Evolutionary conservation across 2,113 vertebrate species (phyloP).

Genomic region (Leptobrachium ailaonicum): DNA sequence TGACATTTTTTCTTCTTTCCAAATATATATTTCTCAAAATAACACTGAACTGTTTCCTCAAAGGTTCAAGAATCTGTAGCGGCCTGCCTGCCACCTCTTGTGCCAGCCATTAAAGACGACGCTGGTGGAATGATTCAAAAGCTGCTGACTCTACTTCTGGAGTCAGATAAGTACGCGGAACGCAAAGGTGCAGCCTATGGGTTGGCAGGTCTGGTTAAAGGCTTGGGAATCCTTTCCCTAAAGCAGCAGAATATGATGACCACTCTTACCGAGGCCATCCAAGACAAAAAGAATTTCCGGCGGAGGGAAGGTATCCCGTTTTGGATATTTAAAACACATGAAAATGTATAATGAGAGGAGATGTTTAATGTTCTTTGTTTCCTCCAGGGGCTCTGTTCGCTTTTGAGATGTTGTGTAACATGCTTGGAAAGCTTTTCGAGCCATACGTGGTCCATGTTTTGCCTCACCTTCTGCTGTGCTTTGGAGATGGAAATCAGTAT

Average conservation of each 20-base stretch:
- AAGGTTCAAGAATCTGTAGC: constrained; percentile 97
- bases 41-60: constrained; percentile 1
- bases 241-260: constrained; percentile 99
- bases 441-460: constrained; percentile 95
- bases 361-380: neutral
- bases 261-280: constrained; percentile 91
- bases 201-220: constrained; percentile 92
- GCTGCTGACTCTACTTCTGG: constrained; percentile 89
- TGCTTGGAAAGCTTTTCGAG: constrained; percentile 97
- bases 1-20: neutral
- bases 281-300: constrained; percentile 98
- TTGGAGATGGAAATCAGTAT: constrained; percentile 96
- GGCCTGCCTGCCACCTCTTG: constrained; percentile 89
- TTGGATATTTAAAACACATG: neutral
- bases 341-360: neutral
- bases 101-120: constrained; percentile 95
- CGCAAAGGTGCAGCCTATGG: constrained; percentile 93
- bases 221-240: constrained; percentile 92
- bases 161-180: constrained; percentile 95
- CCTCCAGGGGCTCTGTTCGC: constrained; percentile 89
- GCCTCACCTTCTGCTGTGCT: constrained; percentile 93
- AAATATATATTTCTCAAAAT: neutral
- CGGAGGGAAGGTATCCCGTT: constrained; percentile 81
- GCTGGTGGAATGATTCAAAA: constrained; percentile 92
- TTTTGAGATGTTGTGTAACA: constrained; percentile 97